Evolutionary conservation across 2,113 vertebrate genomes (phyloP), one percentile per base, ranked within the genome.

Genomic region (Gopherus evgoodei): DNA sequence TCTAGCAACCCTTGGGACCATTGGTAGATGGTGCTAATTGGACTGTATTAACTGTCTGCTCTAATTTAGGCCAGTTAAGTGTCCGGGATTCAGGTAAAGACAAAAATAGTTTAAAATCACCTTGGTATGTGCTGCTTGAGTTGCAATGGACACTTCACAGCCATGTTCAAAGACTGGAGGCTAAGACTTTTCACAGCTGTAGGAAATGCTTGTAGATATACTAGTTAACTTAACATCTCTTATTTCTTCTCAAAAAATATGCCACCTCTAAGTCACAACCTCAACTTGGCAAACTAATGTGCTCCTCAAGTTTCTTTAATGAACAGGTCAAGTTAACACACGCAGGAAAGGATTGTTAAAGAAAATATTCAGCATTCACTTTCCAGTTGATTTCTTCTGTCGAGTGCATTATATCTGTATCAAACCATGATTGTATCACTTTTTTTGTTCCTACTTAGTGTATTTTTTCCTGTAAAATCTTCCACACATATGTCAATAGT

Each of bases 321-420:
- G 85, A 91, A 75, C 2, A 88, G 72, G 78, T 95, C 89, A 92
- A 94, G 35, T 25, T 47, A 90, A 49, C 83, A 86, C 53, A 86
- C 86, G 47, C 83, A 88, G 75, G 25, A 82, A 93, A 85, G 38
- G 91, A 87, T 92, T 72, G 90, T 86, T n/a, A 95, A 27, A 89
- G 27, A 27, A 93, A 93, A 57, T 47, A 81, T 83, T 88, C 83
- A 78, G 72, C 81, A 93, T 84, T 95, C 83, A 52, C 62, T 94
- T 94, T 93, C 86, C 90, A 87, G 75, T 14, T 91, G 90, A 81
- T 90, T 96, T 95, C 83, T 91, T 79, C 19, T 90, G 93, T 92
- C 94, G 89, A 95, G 93, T 79, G 50, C 79, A 81, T 94, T 94
- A 93, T 93, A 96, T 93, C 75, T 86, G 42, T 50, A 17, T 78